phyloP scores from a whole-genome alignment of 1,140 invertebrate genomes.

The Diploscapter pachys region DNA sequence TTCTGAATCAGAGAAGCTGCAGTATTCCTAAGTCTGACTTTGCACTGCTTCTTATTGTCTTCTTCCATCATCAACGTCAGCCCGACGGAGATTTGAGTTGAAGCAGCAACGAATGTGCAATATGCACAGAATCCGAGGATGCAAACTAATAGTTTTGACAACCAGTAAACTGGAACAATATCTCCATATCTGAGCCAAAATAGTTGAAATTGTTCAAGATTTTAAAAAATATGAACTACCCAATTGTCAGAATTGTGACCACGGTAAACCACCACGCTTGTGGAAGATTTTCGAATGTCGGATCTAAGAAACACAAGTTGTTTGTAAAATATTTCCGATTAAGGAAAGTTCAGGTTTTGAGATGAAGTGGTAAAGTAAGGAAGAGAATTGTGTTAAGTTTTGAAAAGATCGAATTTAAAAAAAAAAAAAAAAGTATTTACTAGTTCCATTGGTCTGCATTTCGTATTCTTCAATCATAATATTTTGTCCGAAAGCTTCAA shows the following conservation, averaged over 20 bases:
- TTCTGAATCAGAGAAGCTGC: slow-evolving; percentile 44
- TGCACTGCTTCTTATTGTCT: slow-evolving; percentile 39
- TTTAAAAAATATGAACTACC: background rate
- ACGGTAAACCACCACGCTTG: slow-evolving; percentile 45
- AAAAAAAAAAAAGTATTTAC: no score
- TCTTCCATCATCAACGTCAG: slow-evolving; percentile 46
- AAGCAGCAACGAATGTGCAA: slow-evolving; percentile 45
- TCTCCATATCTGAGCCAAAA: slow-evolving; percentile 38
- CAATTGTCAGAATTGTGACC: slow-evolving; percentile 40
- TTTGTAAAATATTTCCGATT: background rate
- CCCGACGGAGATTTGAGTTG: slow-evolving; percentile 45
- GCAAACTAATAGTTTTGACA: slow-evolving; percentile 42
- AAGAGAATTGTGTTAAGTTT: slow-evolving; percentile 6
- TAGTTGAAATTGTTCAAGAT: background rate
- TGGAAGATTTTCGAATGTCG: slow-evolving; percentile 17
- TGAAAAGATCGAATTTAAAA: background rate
- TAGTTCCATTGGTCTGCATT: no score
- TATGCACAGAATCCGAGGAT: slow-evolving; percentile 40
- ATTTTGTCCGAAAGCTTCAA: slow-evolving; percentile 3
- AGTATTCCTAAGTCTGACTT: slow-evolving; percentile 37
- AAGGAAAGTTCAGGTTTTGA: no score
- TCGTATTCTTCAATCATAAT: no score
- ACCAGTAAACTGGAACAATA: slow-evolving; percentile 43
- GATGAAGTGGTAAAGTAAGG: background rate
- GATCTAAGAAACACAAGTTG: slow-evolving; percentile 1